Evolutionary conservation across 2,888 invertebrate species (phyloP).

Genomic region (Chymomyza procnemis): DNA sequence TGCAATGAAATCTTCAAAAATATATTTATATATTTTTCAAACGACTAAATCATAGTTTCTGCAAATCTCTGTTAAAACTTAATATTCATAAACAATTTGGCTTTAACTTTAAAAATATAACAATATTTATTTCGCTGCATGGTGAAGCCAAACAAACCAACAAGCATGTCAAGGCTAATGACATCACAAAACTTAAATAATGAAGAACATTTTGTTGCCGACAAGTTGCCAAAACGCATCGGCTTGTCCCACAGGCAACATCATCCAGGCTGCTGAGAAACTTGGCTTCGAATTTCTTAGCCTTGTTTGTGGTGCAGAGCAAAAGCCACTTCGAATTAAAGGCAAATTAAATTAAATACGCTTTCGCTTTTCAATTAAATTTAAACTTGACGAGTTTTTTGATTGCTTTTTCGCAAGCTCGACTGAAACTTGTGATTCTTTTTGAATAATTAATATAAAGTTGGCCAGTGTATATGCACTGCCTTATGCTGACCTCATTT

Average conservation of each 20-base stretch:
- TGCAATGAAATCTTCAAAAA: too few species aligned
- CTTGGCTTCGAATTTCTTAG: neutral
- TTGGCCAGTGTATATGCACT: too few species aligned
- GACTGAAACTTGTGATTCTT: slow-evolving; percentile 49
- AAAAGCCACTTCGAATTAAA: slow-evolving; percentile 49
- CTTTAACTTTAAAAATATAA: too few species aligned
- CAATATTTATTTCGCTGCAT: too few species aligned
- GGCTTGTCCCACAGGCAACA: slow-evolving; percentile 20
- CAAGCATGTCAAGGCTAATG: slow-evolving; percentile 38
- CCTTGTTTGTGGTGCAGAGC: slow-evolving; percentile 8
- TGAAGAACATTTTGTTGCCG: slow-evolving; percentile 37
- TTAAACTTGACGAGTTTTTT: slow-evolving; percentile 50
- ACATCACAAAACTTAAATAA: slow-evolving; percentile 45
- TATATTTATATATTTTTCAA: too few species aligned
- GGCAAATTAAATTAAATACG: slow-evolving; percentile 61
- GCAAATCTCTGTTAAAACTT: too few species aligned
- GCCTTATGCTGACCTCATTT: too few species aligned
- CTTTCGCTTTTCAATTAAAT: slow-evolving; percentile 64
- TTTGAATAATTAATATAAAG: slow-evolving; percentile 24
- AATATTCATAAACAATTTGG: too few species aligned
- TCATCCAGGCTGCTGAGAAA: slow-evolving; percentile 18
- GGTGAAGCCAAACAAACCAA: too few species aligned
- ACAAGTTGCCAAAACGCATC: slow-evolving; percentile 25
- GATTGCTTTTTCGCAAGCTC: slow-evolving; percentile 58
- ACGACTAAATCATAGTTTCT: too few species aligned